These are phyloP conservation scores for Phataginus tetradactyla DNA, from an alignment of 2,797 vertebrate genomes.

Conservation along the genomic window DNA sequence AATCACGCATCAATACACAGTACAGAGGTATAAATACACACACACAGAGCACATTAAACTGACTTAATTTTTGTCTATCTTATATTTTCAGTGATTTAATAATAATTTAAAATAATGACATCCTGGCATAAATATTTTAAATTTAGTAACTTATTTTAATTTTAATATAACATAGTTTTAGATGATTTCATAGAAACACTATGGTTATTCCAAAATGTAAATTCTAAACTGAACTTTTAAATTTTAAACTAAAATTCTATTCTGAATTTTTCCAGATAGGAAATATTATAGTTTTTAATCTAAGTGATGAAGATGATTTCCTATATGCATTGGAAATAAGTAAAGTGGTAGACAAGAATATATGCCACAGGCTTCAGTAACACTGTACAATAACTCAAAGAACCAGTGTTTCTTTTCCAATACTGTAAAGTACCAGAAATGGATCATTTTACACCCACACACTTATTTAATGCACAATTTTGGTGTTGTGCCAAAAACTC, in stretches of 20 bases:
- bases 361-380: neutral
- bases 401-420: constrained; percentile 24
- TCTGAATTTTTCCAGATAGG: neutral
- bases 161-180: constrained; percentile 46
- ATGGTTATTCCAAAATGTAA: constrained; percentile 11
- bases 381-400: constrained; percentile 28
- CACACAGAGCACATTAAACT: neutral
- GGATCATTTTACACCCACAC: constrained; percentile 37
- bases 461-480: constrained; percentile 60
- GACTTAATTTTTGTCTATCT: constrained; percentile 7
- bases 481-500: neutral
- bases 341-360: constrained; percentile 2
- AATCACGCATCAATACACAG: neutral
- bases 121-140: constrained; percentile 27
- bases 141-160: constrained; percentile 33
- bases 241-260: constrained; percentile 28
- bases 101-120: constrained; percentile 32
- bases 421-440: constrained; percentile 37
- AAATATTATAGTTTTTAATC: constrained; percentile 43
- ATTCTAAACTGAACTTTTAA: constrained; percentile 42
- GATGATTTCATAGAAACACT: constrained; percentile 43
- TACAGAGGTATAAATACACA: neutral
- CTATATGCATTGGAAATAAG: constrained; percentile 5
- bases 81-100: constrained; percentile 19
- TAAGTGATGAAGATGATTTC: neutral